Evolutionary conservation across 2,888 invertebrate genomes (phyloP).

Genomic region (Eurytoma californica): DNA sequence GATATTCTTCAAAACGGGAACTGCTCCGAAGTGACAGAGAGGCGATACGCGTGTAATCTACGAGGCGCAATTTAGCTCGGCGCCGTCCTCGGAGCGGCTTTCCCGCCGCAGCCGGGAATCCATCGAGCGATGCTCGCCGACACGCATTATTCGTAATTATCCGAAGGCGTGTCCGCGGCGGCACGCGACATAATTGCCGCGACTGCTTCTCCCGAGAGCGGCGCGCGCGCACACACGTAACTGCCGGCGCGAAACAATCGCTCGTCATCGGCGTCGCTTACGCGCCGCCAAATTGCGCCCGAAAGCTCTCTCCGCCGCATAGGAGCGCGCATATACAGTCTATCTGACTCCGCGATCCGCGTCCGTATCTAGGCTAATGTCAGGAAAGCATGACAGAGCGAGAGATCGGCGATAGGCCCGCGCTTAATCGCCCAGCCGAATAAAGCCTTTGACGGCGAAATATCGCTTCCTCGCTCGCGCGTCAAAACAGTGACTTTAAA

Average conservation of each 20-base stretch:
- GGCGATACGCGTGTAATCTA: background rate
- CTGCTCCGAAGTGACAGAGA: background rate
- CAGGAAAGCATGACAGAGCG: slow-evolving; percentile 69
- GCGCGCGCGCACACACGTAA: background rate
- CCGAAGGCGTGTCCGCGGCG: slow-evolving; percentile 34
- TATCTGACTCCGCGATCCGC: slow-evolving; percentile 4
- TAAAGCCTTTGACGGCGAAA: no score
- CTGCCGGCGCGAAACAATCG: slow-evolving; percentile 27
- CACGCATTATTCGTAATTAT: slow-evolving; percentile 38
- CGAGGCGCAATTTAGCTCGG: background rate
- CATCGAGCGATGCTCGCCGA: slow-evolving; percentile 6
- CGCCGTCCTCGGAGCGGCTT: background rate
- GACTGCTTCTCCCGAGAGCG: background rate
- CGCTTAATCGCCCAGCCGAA: background rate
- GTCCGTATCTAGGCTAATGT: slow-evolving; percentile 68
- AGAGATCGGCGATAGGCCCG: slow-evolving; percentile 48
- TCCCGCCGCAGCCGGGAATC: background rate
- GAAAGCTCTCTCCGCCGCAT: background rate
- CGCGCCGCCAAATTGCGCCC: background rate
- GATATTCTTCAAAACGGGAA: background rate
- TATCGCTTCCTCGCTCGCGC: no score
- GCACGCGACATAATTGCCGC: slow-evolving; percentile 39
- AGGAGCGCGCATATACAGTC: background rate
- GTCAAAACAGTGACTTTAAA: no score
- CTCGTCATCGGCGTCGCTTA: slow-evolving; percentile 23